Conservation (phyloP, 2,797 vertebrate genomes). For the Molossus molossus region DNA sequence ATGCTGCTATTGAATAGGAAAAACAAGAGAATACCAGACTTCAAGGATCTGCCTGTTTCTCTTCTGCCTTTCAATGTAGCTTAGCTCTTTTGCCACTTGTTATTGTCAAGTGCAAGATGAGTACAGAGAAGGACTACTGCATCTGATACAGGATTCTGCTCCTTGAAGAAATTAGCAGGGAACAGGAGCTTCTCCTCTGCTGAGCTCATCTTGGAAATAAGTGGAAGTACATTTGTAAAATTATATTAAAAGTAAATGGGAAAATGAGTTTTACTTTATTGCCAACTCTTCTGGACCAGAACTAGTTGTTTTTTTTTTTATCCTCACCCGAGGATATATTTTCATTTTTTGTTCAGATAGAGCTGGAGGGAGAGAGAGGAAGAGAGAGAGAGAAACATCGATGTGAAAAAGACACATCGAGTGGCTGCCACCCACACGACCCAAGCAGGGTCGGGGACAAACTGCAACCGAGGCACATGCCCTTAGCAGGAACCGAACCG, state of each 20-base stretch:
- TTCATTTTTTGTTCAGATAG: too few relatives aligned
- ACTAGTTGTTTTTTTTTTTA: not conserved
- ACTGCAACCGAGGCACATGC: too few relatives aligned
- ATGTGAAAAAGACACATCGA: too few relatives aligned
- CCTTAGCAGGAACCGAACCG: too few relatives aligned
- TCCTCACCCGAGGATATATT: too few relatives aligned
- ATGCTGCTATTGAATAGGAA: conserved; percentile 1
- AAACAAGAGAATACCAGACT: conserved; percentile 40
- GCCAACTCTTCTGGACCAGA: conserved; percentile 44
- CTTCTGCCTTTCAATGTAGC: not conserved
- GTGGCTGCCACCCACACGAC: too few relatives aligned
- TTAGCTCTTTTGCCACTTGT: conserved; percentile 7
- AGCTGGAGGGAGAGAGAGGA: too few relatives aligned
- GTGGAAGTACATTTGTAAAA: conserved; percentile 46
- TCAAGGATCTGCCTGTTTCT: not conserved
- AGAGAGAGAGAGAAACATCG: too few relatives aligned
- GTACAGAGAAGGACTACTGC: not conserved
- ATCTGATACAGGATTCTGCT: not conserved
- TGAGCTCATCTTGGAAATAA: conserved; percentile 28
- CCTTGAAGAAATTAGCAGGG: conserved; percentile 1
- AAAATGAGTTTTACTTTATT: conserved; percentile 61
- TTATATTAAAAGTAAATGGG: conserved; percentile 55
- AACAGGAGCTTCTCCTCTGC: not conserved
- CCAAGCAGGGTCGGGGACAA: too few relatives aligned
- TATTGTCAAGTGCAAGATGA: not conserved